Percentiles rank a stretch among this genome's conserved stretches.
phyloP scores from a whole-genome alignment of 2,797 vertebrate genomes.

The Gymnopithys bicolor region DNA sequence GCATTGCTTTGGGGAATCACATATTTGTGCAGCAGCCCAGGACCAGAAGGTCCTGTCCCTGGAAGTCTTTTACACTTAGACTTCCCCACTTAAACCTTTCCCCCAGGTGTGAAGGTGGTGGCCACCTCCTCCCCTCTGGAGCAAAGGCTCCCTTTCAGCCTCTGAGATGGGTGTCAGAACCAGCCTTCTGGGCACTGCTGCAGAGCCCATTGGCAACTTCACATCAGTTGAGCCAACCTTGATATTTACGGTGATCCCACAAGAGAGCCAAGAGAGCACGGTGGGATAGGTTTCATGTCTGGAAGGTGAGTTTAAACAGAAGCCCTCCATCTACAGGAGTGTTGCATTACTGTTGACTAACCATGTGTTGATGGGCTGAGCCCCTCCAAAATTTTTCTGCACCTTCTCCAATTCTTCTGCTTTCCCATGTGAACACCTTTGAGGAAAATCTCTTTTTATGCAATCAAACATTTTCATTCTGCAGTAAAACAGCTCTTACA shows the following conservation, averaged over 20 bases:
- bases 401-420: background rate
- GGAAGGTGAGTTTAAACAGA: background rate
- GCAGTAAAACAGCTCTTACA: background rate
- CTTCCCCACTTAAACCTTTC: background rate
- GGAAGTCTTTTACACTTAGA: background rate
- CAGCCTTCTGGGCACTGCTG: background rate
- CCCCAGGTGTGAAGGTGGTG: background rate
- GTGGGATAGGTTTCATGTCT: background rate
- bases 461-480: background rate
- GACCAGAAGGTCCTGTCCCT: background rate
- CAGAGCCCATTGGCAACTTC: background rate
- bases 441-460: background rate
- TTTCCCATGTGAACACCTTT: background rate
- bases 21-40: background rate
- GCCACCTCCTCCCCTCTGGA: background rate
- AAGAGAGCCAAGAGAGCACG: background rate
- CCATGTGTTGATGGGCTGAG: background rate
- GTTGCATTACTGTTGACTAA: background rate
- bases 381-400: background rate
- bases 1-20: background rate
- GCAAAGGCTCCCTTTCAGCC: background rate
- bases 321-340: background rate
- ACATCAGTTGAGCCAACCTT: background rate
- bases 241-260: background rate
- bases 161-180: background rate